Evolutionary conservation across 2,888 invertebrate species (phyloP).

Genomic region (Phyllotreta cruciferae): DNA sequence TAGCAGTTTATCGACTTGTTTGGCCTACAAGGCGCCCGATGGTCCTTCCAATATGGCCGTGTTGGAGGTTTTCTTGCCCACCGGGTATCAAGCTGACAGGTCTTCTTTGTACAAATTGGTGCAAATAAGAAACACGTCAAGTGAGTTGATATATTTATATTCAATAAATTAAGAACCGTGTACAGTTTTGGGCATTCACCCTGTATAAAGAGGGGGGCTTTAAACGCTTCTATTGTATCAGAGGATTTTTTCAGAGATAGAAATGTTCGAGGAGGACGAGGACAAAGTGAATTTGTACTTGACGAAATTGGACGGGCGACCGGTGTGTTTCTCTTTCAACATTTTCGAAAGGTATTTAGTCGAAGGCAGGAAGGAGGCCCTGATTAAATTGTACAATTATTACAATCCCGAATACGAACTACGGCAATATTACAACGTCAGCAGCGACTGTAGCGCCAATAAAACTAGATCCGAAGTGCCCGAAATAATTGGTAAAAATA

Average conservation of each 20-base stretch:
- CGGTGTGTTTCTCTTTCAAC: conserved; percentile 61
- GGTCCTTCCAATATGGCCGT: conserved; percentile 68
- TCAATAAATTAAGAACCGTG: no score
- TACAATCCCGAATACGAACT: conserved; percentile 65
- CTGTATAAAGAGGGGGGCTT: no score
- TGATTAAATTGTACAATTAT: conserved; percentile 69
- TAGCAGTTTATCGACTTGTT: conserved; percentile 57
- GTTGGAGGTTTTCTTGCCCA: conserved; percentile 68
- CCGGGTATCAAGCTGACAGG: conserved; percentile 69
- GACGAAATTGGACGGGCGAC: conserved; percentile 61
- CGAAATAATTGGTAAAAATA: conserved; percentile 33
- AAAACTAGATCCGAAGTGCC: conserved; percentile 33
- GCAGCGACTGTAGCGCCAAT: conserved; percentile 39
- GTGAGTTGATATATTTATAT: no score
- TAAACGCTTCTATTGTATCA: no score
- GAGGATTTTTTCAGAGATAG: conserved; percentile 61
- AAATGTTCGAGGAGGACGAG: conserved; percentile 63
- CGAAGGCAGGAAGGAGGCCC: conserved; percentile 63
- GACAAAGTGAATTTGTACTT: conserved; percentile 64
- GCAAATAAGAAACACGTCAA: conserved; percentile 48
- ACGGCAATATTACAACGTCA: conserved; percentile 48
- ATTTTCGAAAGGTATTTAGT: conserved; percentile 61
- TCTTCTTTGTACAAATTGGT: conserved; percentile 65
- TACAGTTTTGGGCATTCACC: no score
- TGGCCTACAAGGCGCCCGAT: conserved; percentile 57